Base-by-base conservation (phyloP, 2,888 invertebrate species). In the Hemithea aestivaria region DNA sequence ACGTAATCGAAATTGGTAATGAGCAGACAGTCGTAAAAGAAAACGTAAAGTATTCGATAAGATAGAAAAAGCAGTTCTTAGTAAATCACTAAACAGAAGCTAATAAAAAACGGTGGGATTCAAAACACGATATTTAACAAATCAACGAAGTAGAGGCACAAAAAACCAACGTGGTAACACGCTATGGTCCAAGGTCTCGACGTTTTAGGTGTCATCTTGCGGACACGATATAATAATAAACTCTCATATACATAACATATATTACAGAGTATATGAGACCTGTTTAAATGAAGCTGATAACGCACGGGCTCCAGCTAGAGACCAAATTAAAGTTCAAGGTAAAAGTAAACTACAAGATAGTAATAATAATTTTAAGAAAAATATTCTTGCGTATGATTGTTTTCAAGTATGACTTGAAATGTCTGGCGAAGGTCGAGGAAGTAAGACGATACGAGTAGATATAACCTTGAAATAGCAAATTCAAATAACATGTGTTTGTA, bases 121-220 rank as follows among this genome's bases (percentile, higher is more conserved):
- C 27, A 7, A 45, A 35, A 40, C 36, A 29, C 27, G 42, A 44
- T 31, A 33, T 43, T 44, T 34, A 40, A 27, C 29, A 40, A 52
- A 51, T 43, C 46, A 53, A 49, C 50, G 42, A 54, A 40, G 32
- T 46, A 35, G 35, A 33, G 9, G 20, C 20, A 34, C 38, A 38
- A 51, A 48, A 45, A 37, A 56, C 53, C 55, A 45, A 41, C 60
- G 54, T 66, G 48, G 68, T 52, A 70, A 72, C 73, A 66, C 56
- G 56, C 58, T 36, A 50, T 54, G 56, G 47, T 44, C 53, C 66
- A 70, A 69, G 66, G 67, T 45, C 56, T 35, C 40, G 38, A 41
- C 43, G 40, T 45, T 51, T 53, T 56, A 53, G 52, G 54, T 53
- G 46, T 50, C 51, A 51, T 47, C 40, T 49, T 36, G 46, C 31